Evolutionary conservation across 2,113 vertebrate species (phyloP).

Genomic region (Nothoprocta pentlandii): DNA sequence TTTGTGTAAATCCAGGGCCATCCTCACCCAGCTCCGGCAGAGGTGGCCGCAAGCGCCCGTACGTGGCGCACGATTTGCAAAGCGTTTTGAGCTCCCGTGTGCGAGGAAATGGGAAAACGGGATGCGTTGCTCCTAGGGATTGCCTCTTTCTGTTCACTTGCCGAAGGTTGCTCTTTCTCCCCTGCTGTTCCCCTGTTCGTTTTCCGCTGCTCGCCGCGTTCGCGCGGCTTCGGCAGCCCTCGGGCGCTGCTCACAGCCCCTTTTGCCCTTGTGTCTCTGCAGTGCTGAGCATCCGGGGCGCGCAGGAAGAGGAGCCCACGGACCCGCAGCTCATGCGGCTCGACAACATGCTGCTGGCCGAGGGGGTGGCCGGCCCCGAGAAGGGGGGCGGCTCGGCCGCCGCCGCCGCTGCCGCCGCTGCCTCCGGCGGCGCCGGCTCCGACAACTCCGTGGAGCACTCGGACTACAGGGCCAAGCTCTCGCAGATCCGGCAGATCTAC

Average conservation of each 20-base stretch:
- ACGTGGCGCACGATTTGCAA: accelerated
- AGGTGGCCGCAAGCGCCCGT: neutral
- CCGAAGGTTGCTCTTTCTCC: neutral
- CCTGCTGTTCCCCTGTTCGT: too few relatives aligned
- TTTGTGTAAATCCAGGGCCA: neutral
- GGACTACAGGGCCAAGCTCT: constrained; percentile 95
- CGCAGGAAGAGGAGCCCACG: constrained; percentile 95
- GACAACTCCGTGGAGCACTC: constrained; percentile 97
- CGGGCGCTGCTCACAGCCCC: neutral
- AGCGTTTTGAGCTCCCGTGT: neutral
- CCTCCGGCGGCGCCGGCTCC: constrained; percentile 86
- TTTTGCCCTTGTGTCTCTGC: constrained; percentile 45
- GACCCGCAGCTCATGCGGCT: constrained; percentile 97
- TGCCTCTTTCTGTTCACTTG: neutral
- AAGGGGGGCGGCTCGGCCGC: constrained; percentile 93
- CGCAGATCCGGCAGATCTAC: constrained; percentile 98
- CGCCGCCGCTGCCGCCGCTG: constrained; percentile 88
- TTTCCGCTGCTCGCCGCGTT: neutral
- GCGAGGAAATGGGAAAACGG: neutral
- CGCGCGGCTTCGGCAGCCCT: neutral
- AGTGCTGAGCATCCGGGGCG: constrained; percentile 97
- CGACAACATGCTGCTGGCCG: constrained; percentile 98
- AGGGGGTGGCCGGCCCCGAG: constrained; percentile 94
- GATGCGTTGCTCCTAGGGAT: neutral
- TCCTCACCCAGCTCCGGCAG: neutral